Base-by-base conservation (phyloP, 1,140 invertebrate species). In the Leucophenga varia region DNA sequence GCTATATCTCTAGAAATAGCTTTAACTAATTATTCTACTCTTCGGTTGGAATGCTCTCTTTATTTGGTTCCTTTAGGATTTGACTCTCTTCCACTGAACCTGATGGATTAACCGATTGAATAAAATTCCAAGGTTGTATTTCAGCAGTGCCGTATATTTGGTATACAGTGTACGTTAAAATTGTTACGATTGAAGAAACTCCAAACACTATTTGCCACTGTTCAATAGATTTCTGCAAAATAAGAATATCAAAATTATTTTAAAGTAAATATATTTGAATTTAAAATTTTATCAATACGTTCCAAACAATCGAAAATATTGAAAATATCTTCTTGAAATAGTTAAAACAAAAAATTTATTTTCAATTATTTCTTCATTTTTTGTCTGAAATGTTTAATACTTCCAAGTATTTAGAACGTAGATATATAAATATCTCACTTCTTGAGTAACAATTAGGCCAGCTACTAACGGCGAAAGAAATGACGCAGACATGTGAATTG, bases 201-300 rank as follows among this genome's bases (percentile, higher is more conserved):
- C 80, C 83, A 64, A 91, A 91, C 2, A 90, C 85, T 18, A 72
- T 81, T 42, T 84, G 79, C 89, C 89, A 92, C 28, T 86, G 80
- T 3, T 82, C 78, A 16, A 84, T 74, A 1, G 78, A 80, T 74
- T 42, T 49, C 61, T 71, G 30, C 48, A 51, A 50, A 47, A 30
- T 44, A 20, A 25, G 17, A 47, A 9, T 45, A 28, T 25, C 10
- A 47, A 22, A 39, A 10, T 12, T 14, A 19, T 25, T n/a, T n/a
- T n/a, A n/a, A n/a, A n/a, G n/a, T n/a, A n/a, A n/a, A n/a, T n/a
- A n/a, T n/a, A n/a, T n/a, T n/a, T n/a, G n/a, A n/a, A n/a, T n/a
- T n/a, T n/a, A n/a, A n/a, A n/a, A n/a, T n/a, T n/a, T n/a, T n/a
- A n/a, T n/a, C n/a, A n/a, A n/a, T n/a, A n/a, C n/a, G n/a, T n/a